Evolutionary conservation across 2,797 vertebrate species (phyloP).

Genomic region (Typhlichthys eigenmanni): DNA sequence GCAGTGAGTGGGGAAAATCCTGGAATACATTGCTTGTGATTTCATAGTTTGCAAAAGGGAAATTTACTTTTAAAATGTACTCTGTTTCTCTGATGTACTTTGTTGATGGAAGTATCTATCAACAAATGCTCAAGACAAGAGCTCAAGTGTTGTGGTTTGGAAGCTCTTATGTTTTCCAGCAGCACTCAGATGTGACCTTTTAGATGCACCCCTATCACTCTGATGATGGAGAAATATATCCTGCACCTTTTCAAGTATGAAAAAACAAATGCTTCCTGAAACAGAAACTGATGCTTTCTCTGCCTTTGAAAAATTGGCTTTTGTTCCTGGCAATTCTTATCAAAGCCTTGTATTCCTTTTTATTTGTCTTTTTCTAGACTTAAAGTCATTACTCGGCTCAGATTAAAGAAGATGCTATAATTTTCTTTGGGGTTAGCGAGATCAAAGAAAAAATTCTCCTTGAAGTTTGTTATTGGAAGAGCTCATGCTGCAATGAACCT

Average conservation of each 20-base stretch:
- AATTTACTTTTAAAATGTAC: constrained; percentile 42
- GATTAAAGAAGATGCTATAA: constrained; percentile 88
- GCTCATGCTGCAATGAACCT: constrained; percentile 74
- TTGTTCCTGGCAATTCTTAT: constrained; percentile 89
- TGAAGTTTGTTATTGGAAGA: constrained; percentile 82
- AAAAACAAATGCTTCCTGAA: constrained; percentile 76
- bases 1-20: not conserved
- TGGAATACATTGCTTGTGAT: constrained; percentile 5
- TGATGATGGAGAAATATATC: constrained; percentile 81
- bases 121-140: constrained; percentile 75
- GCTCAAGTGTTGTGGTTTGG: constrained; percentile 75
- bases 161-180: constrained; percentile 76
- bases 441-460: constrained; percentile 88
- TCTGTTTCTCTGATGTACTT: constrained; percentile 49
- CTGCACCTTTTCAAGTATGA: constrained; percentile 84
- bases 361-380: constrained; percentile 89
- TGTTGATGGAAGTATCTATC: constrained; percentile 63
- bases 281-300: constrained; percentile 83
- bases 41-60: constrained; percentile 5
- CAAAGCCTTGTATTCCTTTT: constrained; percentile 90
- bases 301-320: constrained; percentile 87
- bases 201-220: constrained; percentile 80
- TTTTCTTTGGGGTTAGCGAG: constrained; percentile 84
- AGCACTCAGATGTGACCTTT: constrained; percentile 82
- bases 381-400: constrained; percentile 87